phyloP scores from a whole-genome alignment of 2,888 invertebrate species.

The Slavum lentiscoides region DNA sequence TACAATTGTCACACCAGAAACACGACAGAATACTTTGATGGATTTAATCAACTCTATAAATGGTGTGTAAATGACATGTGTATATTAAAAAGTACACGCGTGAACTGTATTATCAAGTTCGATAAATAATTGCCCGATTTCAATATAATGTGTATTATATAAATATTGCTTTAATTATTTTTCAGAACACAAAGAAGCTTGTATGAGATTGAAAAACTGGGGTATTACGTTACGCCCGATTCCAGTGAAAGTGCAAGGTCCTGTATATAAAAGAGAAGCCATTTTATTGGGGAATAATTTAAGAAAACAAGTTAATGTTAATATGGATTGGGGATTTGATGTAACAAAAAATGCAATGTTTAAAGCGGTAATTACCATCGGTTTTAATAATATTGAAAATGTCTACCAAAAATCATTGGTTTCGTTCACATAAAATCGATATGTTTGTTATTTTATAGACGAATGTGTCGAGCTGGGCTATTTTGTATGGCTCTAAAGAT shows the following conservation, averaged over 20 bases:
- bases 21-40: conserved; percentile 71
- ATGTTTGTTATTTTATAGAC: conserved; percentile 57
- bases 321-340: conserved; percentile 75
- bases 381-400: too few relatives aligned
- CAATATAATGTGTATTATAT: neutral
- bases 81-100: neutral
- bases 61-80: neutral
- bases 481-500: conserved; percentile 72
- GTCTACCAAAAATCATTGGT: too few relatives aligned
- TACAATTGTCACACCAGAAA: conserved; percentile 80
- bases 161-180: neutral
- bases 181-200: conserved; percentile 61
- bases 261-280: conserved; percentile 69
- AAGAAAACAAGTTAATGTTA: conserved; percentile 61
- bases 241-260: conserved; percentile 66
- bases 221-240: conserved; percentile 70
- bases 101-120: neutral
- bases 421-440: too few relatives aligned
- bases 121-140: too few relatives aligned
- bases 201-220: conserved; percentile 76
- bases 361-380: conserved; percentile 63
- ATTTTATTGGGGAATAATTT: conserved; percentile 68
- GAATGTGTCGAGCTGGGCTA: conserved; percentile 72
- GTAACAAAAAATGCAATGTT: conserved; percentile 67
- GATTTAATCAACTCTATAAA: conserved; percentile 22